phyloP scores from a whole-genome alignment of 2,113 vertebrate species.

The Tyto alba region DNA sequence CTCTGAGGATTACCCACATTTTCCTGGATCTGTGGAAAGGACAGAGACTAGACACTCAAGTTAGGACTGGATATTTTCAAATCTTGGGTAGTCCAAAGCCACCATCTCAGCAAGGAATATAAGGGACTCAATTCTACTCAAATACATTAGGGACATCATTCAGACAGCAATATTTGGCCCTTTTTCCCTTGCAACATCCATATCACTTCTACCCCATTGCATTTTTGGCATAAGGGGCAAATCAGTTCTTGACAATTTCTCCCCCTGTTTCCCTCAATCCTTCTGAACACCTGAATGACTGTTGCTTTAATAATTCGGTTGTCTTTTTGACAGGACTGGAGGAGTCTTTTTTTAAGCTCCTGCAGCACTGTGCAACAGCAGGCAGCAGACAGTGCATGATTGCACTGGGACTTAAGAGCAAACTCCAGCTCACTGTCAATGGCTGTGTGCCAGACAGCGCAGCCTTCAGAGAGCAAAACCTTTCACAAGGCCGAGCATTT shows the following conservation, averaged over 20 bases:
- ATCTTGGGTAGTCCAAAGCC: neutral
- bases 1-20: neutral
- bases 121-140: neutral
- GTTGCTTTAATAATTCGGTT: slow-evolving; percentile 51
- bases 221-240: neutral
- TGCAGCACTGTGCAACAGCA: slow-evolving; percentile 25
- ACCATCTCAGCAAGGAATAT: neutral
- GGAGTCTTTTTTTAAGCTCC: slow-evolving; percentile 60
- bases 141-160: neutral
- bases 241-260: neutral
- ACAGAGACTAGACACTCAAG: neutral
- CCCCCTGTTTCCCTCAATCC: neutral
- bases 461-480: slow-evolving; percentile 34
- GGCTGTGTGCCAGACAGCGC: slow-evolving; percentile 48
- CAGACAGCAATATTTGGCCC: neutral
- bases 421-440: slow-evolving; percentile 35
- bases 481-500: slow-evolving; percentile 37
- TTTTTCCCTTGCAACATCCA: neutral
- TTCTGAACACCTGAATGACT: slow-evolving; percentile 7
- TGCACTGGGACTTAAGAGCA: slow-evolving; percentile 61
- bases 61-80: neutral
- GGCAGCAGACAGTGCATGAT: slow-evolving; percentile 66
- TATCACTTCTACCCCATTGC: neutral
- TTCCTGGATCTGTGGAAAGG: neutral
- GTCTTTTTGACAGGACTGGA: slow-evolving; percentile 43